A percentile compares a stretch with the other conserved stretches of the same genome.
phyloP scores from a whole-genome alignment of 2,113 vertebrate genomes.

The Tenebrosternarchus preto region DNA sequence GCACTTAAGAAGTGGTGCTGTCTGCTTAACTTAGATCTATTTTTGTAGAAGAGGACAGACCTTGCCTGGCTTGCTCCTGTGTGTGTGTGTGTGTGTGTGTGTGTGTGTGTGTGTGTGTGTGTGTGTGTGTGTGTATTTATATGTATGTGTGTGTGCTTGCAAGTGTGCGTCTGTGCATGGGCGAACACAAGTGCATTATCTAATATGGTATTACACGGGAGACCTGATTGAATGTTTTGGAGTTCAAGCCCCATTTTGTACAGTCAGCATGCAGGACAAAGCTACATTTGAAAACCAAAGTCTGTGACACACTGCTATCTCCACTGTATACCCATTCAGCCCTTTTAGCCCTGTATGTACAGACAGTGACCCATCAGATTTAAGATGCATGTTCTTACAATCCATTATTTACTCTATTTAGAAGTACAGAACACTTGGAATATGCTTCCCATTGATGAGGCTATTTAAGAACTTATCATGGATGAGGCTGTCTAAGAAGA shows the following conservation, averaged over 20 bases:
- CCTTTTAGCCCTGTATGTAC: neutral
- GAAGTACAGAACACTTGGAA: neutral
- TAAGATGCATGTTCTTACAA: neutral
- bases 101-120: neutral
- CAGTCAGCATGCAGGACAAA: conserved; percentile 28
- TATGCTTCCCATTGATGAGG: neutral
- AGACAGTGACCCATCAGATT: conserved; percentile 26
- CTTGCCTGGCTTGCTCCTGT: neutral
- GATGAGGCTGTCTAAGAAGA: neutral
- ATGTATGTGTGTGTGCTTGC: neutral
- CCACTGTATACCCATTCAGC: conserved; percentile 20
- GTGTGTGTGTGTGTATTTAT: neutral
- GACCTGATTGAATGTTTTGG: neutral
- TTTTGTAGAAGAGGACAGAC: conserved; percentile 5
- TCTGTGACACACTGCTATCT: conserved; percentile 20
- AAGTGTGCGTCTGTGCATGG: neutral
- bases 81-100: neutral
- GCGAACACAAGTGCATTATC: neutral
- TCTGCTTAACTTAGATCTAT: conserved; percentile 11
- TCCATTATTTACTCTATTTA: conserved; percentile 17
- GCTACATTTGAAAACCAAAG: conserved; percentile 34
- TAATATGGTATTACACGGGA: conserved; percentile 19
- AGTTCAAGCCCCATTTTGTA: conserved; percentile 6
- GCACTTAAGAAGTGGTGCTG: neutral
- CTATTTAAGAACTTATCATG: neutral